Conservation (phyloP, 2,888 invertebrate genomes). For the Epirrhoe tristata region DNA sequence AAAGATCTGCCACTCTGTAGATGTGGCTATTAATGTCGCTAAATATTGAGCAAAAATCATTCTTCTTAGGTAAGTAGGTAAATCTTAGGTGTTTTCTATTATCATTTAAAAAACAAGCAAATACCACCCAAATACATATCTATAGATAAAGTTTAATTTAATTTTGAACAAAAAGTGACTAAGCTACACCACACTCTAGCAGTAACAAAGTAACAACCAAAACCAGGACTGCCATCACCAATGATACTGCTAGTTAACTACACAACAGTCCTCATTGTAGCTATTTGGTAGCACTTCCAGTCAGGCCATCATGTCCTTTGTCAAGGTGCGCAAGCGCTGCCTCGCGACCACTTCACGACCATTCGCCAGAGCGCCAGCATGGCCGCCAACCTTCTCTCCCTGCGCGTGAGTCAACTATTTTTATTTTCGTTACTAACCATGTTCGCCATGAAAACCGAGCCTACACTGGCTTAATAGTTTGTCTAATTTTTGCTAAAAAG, state of each 20-base stretch:
- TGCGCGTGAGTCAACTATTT: constrained; percentile 64
- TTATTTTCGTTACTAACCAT: constrained; percentile 31
- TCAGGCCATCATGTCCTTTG: constrained; percentile 49
- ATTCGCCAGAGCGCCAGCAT: constrained; percentile 77
- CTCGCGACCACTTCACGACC: constrained; percentile 59
- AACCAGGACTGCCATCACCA: background rate
- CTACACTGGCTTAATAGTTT: background rate
- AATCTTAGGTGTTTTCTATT: too few relatives aligned
- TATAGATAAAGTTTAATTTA: too few relatives aligned
- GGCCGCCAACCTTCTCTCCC: constrained; percentile 61
- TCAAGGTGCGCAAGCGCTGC: constrained; percentile 67
- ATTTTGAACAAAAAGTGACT: too few relatives aligned
- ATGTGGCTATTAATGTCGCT: constrained; percentile 41
- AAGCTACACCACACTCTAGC: too few relatives aligned
- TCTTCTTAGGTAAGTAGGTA: too few relatives aligned
- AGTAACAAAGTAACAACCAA: too few relatives aligned
- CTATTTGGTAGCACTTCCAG: constrained; percentile 55
- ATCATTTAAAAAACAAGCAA: too few relatives aligned
- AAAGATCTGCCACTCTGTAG: constrained; percentile 60
- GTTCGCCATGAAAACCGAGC: background rate
- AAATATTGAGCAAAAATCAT: too few relatives aligned
- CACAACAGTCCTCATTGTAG: too few relatives aligned
- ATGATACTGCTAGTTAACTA: too few relatives aligned
- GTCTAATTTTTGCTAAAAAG: background rate
- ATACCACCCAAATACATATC: too few relatives aligned